These are phyloP conservation scores for Oncorhynchus tshawytscha DNA, from an alignment of 2,113 vertebrate genomes.

Conservation along the genomic window DNA sequence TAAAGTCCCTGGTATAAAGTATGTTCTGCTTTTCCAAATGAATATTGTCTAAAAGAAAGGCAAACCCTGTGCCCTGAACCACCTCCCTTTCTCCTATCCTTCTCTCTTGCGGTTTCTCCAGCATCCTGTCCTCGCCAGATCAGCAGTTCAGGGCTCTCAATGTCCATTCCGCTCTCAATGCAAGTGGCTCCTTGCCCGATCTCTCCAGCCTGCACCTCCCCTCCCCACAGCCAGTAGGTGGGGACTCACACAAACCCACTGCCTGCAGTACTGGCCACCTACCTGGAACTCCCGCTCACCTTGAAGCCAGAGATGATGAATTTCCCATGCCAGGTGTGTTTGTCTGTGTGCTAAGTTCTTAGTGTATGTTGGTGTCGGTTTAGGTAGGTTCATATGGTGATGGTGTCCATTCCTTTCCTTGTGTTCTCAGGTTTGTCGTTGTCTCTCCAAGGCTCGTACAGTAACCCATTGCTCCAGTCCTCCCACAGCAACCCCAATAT, in stretches of 20 bases:
- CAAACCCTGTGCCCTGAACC: background rate
- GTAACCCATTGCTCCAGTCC: constrained; percentile 69
- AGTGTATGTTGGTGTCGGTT: background rate
- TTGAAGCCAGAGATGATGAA: constrained; percentile 54
- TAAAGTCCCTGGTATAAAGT: constrained; percentile 81
- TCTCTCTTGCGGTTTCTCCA: background rate
- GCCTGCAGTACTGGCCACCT: constrained; percentile 72
- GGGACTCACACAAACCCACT: constrained; percentile 63
- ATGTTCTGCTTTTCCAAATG: constrained; percentile 42
- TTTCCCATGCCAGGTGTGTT: constrained; percentile 44
- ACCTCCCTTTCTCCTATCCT: background rate
- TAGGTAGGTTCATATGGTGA: background rate
- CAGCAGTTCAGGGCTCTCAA: constrained; percentile 66
- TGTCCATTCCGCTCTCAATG: constrained; percentile 79
- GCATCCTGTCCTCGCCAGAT: constrained; percentile 53
- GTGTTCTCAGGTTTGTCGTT: constrained; percentile 49
- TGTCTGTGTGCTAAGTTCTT: background rate
- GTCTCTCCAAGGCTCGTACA: constrained; percentile 71
- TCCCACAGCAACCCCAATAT: constrained; percentile 83
- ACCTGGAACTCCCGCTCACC: constrained; percentile 68
- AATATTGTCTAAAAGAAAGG: background rate
- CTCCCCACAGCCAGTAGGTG: constrained; percentile 69
- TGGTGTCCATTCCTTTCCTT: background rate
- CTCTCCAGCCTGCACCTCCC: constrained; percentile 85
- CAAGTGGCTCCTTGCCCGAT: constrained; percentile 87